A percentile compares a stretch with the other conserved stretches of the same genome.
Conservation (phyloP, 1,140 invertebrate genomes). For the Anastrepha obliqua region DNA sequence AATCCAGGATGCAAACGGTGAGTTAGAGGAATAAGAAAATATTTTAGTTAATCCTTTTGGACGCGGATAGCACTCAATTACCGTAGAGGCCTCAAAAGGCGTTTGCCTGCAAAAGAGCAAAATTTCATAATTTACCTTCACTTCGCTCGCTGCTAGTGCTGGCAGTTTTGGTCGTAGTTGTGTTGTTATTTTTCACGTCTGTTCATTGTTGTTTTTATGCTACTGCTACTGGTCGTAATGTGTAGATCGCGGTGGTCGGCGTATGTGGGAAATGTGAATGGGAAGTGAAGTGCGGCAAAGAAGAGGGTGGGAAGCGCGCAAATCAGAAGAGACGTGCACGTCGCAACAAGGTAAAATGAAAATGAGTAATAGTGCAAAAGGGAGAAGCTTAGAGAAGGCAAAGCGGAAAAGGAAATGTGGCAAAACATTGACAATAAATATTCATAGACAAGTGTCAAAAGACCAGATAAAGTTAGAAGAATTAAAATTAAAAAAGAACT, state of each 20-base stretch:
- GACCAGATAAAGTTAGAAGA: neutral
- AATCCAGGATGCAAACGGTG: conserved; percentile 71
- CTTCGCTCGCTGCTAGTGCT: neutral
- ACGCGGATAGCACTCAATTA: neutral
- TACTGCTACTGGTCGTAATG: conserved; percentile 26
- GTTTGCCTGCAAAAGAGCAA: neutral
- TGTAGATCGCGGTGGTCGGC: conserved; percentile 30
- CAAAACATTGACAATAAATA: neutral
- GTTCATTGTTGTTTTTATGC: neutral
- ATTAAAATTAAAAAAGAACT: no score
- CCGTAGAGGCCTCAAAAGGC: neutral
- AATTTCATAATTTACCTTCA: conserved; percentile 50
- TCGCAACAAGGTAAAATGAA: neutral
- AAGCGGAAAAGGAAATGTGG: conserved; percentile 48
- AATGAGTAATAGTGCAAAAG: conserved; percentile 20
- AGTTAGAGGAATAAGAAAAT: conserved; percentile 59
- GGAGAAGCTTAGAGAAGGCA: conserved; percentile 1
- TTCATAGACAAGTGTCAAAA: neutral
- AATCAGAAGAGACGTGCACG: neutral
- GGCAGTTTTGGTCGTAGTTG: neutral
- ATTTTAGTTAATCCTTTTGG: neutral
- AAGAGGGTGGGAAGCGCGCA: neutral
- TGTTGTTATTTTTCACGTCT: conserved; percentile 33
- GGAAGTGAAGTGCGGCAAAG: conserved; percentile 1
- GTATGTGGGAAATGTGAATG: conserved; percentile 1